These are phyloP conservation scores for Calosoma granatense DNA, from an alignment of 1,140 invertebrate genomes.

Conservation along the genomic window DNA sequence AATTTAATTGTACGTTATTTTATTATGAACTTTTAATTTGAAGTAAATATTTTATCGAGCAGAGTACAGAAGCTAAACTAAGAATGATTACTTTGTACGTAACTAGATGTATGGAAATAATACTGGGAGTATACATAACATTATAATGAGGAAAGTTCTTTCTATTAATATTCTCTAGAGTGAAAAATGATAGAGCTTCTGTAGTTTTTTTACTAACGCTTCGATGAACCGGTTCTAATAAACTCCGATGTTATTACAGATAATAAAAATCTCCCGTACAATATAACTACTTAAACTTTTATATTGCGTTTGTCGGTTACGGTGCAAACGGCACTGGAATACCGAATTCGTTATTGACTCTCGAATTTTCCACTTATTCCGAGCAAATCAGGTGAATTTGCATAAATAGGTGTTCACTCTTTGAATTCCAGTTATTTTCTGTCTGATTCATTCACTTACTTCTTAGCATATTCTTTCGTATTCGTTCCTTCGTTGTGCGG, in stretches of 20 bases:
- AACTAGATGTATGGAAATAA: no score
- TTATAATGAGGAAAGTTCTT: no score
- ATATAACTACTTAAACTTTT: constrained; percentile 1
- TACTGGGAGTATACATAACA: no score
- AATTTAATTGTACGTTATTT: no score
- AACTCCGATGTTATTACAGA: background rate
- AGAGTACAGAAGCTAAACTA: no score
- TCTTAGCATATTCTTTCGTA: background rate
- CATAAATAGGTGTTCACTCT: background rate
- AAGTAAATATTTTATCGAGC: no score
- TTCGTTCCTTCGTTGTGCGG: no score
- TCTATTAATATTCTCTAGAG: no score
- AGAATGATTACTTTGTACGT: no score
- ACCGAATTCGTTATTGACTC: constrained; percentile 6
- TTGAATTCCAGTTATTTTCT: background rate
- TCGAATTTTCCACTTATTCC: background rate
- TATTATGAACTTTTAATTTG: no score
- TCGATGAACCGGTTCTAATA: background rate
- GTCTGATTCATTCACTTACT: background rate
- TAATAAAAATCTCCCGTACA: background rate
- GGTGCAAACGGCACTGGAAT: background rate
- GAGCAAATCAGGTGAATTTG: background rate
- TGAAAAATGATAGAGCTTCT: no score
- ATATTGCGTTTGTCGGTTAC: background rate
- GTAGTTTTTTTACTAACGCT: no score